Evolutionary conservation across 2,888 invertebrate species (phyloP).

Genomic region (Agriopis leucophaearia): DNA sequence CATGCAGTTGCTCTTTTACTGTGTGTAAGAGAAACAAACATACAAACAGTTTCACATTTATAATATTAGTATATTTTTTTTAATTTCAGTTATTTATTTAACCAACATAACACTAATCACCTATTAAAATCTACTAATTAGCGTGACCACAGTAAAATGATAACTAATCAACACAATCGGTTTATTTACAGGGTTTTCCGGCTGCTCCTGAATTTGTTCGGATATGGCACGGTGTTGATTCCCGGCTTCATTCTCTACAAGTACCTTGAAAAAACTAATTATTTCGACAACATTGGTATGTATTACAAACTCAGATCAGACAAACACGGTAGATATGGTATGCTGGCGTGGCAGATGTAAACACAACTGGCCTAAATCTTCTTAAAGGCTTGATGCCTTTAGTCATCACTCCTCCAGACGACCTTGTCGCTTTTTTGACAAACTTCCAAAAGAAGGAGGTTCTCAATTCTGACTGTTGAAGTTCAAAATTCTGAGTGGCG

Average conservation of each 20-base stretch:
- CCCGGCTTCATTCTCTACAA: slow-evolving; percentile 94
- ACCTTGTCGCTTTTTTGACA: no score
- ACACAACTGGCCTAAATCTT: no score
- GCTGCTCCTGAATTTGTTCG: slow-evolving; percentile 92
- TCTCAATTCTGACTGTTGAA: no score
- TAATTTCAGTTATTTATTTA: neutral
- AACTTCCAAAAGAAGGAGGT: no score
- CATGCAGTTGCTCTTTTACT: no score
- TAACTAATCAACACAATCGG: neutral
- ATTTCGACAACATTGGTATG: slow-evolving; percentile 92
- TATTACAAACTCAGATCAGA: slow-evolving; percentile 30
- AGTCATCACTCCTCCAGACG: no score
- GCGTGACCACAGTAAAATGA: neutral
- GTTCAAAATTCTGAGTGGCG: no score
- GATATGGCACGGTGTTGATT: slow-evolving; percentile 95
- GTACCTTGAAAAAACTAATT: slow-evolving; percentile 92
- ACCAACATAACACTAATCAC: neutral
- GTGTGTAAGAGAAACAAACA: no score
- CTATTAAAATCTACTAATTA: neutral
- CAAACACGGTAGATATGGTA: no score
- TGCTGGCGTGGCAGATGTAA: no score
- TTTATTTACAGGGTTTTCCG: slow-evolving; percentile 88
- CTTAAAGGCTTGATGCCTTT: no score
- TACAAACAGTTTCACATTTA: neutral
- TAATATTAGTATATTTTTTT: neutral